A percentile compares a stretch with the other conserved stretches of the same genome.
These are phyloP conservation scores for Camponotus pennsylvanicus DNA, from an alignment of 1,140 invertebrate genomes.

Conservation along the genomic window DNA sequence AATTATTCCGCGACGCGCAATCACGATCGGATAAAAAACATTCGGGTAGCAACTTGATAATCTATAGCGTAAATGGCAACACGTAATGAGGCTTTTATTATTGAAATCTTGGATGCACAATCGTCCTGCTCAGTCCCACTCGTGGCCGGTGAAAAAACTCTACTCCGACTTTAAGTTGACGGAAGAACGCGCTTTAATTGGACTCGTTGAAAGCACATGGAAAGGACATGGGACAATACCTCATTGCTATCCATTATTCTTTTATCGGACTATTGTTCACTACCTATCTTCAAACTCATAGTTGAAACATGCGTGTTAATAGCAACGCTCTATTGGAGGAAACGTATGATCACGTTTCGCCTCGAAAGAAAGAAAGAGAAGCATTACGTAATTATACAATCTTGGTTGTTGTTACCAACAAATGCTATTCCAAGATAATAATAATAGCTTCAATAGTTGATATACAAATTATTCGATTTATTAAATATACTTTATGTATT, in stretches of 20 bases:
- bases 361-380: not conserved
- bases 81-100: conserved; percentile 50
- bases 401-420: not conserved
- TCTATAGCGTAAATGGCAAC: conserved; percentile 15
- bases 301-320: conserved; percentile 29
- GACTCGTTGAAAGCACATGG: conserved; percentile 49
- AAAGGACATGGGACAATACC: conserved; percentile 43
- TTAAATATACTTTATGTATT: conserved; percentile 33
- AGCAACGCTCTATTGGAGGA: not conserved
- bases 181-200: conserved; percentile 60
- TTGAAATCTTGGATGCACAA: conserved; percentile 32
- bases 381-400: not conserved
- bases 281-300: conserved; percentile 15
- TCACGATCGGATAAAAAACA: conserved; percentile 12
- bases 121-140: conserved; percentile 1
- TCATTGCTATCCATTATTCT: conserved; percentile 61
- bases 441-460: not conserved
- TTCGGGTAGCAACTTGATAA: conserved; percentile 28
- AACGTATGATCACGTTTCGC: not conserved
- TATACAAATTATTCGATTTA: not conserved
- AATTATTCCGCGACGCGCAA: conserved; percentile 44
- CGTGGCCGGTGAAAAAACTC: conserved; percentile 25
- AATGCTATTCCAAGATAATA: not conserved
- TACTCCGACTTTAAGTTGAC: conserved; percentile 46
- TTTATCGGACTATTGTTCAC: conserved; percentile 45